A percentile compares a stretch with the other conserved stretches of the same genome.
Evolutionary conservation across 2,797 vertebrate genomes (phyloP).

Genomic region (Esox masquinongy): DNA sequence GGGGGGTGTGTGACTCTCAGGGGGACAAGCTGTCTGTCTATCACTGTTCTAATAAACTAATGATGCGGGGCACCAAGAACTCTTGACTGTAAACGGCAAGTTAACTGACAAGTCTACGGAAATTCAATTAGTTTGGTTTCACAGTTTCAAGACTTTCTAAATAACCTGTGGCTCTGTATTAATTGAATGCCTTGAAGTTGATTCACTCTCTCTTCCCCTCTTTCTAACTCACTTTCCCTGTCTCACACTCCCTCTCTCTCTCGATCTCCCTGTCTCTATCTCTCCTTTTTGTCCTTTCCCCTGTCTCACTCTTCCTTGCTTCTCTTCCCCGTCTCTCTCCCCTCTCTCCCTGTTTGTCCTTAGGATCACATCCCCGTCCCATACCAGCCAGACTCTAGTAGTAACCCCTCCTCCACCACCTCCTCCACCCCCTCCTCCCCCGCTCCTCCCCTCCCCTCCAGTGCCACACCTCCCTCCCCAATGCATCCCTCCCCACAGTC

Average conservation of each 20-base stretch:
- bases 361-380: slow-evolving; percentile 97
- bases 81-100: slow-evolving; percentile 1
- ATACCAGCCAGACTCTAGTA: slow-evolving; percentile 98
- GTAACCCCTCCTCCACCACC: slow-evolving; percentile 97
- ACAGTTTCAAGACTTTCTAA: neutral
- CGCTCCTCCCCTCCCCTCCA: slow-evolving; percentile 92
- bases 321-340: slow-evolving; percentile 1
- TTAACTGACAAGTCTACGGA: neutral
- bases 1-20: neutral
- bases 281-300: neutral
- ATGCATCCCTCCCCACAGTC: slow-evolving; percentile 94
- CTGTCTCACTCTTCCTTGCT: neutral
- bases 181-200: neutral
- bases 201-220: neutral
- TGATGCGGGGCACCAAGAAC: neutral
- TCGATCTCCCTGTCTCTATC: neutral
- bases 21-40: slow-evolving; percentile 10
- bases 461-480: slow-evolving; percentile 91
- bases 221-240: neutral
- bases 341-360: neutral
- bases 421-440: slow-evolving; percentile 97
- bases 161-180: neutral
- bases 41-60: slow-evolving; percentile 1
- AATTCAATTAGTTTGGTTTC: neutral
- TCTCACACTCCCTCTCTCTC: neutral